A percentile compares a stretch with the other conserved stretches of the same genome.
Conservation (phyloP, 2,888 invertebrate genomes). For the Acleris cristana region DNA sequence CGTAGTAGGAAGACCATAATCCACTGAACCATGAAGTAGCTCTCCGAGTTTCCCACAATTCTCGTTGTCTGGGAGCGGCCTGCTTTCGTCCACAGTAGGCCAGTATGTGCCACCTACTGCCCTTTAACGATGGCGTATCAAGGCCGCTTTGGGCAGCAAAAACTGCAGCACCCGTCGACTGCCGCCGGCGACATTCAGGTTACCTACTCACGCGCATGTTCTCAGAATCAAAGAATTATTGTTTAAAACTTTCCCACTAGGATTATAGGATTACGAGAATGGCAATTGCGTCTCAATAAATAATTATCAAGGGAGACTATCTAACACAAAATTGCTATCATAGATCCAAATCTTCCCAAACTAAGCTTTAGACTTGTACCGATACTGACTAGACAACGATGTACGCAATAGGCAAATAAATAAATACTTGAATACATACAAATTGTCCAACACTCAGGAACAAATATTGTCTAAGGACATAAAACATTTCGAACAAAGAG, state of each 20-base stretch:
- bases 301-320: no score
- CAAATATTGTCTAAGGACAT: no score
- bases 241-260: background rate
- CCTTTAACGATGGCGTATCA: slow-evolving; percentile 67
- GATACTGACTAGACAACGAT: no score
- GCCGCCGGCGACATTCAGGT: slow-evolving; percentile 19
- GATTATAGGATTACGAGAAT: background rate
- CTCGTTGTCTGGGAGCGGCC: slow-evolving; percentile 63
- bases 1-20: slow-evolving; percentile 27
- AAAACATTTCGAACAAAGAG: background rate
- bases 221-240: background rate
- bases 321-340: no score
- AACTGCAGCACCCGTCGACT: slow-evolving; percentile 67
- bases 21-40: slow-evolving; percentile 44
- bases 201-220: slow-evolving; percentile 11
- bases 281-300: background rate
- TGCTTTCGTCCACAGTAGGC: slow-evolving; percentile 66
- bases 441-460: no score
- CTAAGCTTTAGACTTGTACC: no score
- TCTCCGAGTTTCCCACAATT: slow-evolving; percentile 66
- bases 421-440: no score
- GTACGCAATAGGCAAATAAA: no score
- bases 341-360: no score
- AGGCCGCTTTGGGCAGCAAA: slow-evolving; percentile 65
- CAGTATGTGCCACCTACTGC: slow-evolving; percentile 58